phyloP scores from a whole-genome alignment of 2,888 invertebrate species.

The Ischnus inquisitorius region DNA sequence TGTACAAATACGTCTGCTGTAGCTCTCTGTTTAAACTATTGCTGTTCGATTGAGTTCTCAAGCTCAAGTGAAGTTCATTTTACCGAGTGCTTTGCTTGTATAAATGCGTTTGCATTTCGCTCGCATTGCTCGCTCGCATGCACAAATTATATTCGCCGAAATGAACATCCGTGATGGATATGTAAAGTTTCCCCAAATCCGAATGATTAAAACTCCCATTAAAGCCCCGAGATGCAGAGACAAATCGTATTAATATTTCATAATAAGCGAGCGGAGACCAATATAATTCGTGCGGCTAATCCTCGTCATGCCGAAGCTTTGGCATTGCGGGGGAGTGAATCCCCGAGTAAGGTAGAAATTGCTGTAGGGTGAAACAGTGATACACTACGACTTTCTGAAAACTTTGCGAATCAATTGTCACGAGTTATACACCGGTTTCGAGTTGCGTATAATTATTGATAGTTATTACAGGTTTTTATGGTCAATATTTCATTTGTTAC shows the following conservation, averaged over 20 bases:
- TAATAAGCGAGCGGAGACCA: background rate
- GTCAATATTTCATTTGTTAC: no score
- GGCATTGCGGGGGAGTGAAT: slow-evolving; percentile 19
- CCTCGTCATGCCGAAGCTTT: background rate
- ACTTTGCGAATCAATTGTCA: no score
- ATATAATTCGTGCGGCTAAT: slow-evolving; percentile 13
- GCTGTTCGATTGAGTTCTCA: slow-evolving; percentile 48
- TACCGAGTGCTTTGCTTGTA: background rate
- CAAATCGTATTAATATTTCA: background rate
- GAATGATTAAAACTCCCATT: background rate
- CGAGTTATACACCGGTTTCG: no score
- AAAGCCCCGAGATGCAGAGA: background rate
- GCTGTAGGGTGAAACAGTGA: no score
- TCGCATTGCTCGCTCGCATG: background rate
- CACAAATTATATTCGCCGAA: background rate
- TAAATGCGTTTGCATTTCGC: background rate
- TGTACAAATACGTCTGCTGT: slow-evolving; percentile 48
- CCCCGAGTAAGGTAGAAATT: slow-evolving; percentile 18
- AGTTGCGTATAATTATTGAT: no score
- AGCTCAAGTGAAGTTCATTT: background rate
- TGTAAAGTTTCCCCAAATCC: background rate
- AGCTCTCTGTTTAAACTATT: slow-evolving; percentile 34
- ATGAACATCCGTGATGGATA: background rate
- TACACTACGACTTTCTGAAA: no score
- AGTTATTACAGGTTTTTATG: no score